These are phyloP conservation scores for Artemia franciscana DNA, from an alignment of 1,140 invertebrate species.

Conservation along the genomic window DNA sequence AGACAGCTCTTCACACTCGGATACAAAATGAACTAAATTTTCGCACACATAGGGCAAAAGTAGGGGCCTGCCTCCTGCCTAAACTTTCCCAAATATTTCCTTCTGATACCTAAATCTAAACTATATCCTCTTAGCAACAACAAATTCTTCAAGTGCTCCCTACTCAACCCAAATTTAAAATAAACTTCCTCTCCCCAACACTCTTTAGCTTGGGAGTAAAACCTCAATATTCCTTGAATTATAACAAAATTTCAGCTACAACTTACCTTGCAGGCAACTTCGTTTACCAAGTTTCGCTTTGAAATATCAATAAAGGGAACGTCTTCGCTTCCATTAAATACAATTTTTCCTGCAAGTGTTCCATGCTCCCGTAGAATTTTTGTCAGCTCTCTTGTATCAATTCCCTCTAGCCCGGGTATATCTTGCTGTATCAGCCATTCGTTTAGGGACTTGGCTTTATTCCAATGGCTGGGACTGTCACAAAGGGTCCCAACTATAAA, in stretches of 20 bases:
- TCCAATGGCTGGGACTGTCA: constrained; percentile 72
- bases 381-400: constrained; percentile 71
- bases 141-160: too few species aligned
- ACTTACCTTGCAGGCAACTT: constrained; percentile 60
- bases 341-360: constrained; percentile 51
- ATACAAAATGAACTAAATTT: too few species aligned
- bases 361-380: constrained; percentile 64
- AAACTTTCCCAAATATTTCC: too few species aligned
- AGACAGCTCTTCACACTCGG: too few species aligned
- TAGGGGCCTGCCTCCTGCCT: too few species aligned
- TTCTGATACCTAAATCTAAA: too few species aligned
- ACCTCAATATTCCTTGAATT: background rate
- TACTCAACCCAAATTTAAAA: too few species aligned
- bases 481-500: constrained; percentile 78
- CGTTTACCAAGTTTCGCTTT: constrained; percentile 57
- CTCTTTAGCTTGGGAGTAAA: background rate
- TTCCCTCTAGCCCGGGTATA: constrained; percentile 64
- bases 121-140: too few species aligned
- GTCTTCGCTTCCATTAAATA: constrained; percentile 23
- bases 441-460: constrained; percentile 44
- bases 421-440: constrained; percentile 55
- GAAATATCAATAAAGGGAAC: constrained; percentile 51
- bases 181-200: too few species aligned
- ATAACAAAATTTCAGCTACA: constrained; percentile 5
- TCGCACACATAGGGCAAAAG: too few species aligned